Evolutionary conservation across 2,113 vertebrate genomes (phyloP), one percentile per base, ranked within the genome.

Genomic region (Pagrus major): DNA sequence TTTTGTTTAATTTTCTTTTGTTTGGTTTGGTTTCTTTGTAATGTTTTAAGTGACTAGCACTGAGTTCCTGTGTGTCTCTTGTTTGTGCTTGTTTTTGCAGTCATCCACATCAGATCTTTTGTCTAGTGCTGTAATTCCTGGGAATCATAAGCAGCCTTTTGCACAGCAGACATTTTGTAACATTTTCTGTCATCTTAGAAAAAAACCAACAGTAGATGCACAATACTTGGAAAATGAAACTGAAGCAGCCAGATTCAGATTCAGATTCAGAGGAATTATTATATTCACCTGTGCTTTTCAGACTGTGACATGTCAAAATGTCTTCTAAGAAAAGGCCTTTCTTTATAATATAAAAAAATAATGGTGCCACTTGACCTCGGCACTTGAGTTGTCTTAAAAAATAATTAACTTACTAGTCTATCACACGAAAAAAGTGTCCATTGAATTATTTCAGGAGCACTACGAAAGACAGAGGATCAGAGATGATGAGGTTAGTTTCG

Each of bases 381-480:
- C 31, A 47, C 31, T 35, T 51, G 37, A 54, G 55, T 25, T 51
- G 21, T 52, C 31, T 12, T 33, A 35, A n/a, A 16, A 77, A 15
- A 41, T 51, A 9, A 59, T 25, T 7, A 80, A n/a, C 33, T 61
- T 14, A 41, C 15, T 41, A 39, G 51, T 25, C n/a, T 14, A 15
- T 25, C 37, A 31, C 9, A n/a, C 25, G n/a, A 29, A 60, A 64
- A 29, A 67, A 58, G 4, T 39, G 23, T 25, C 27, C 9, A 16
- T 6, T 54, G 52, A 55, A 35, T 44, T 52, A 11, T 78, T 70
- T 65, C 14, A 56, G 15, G 3, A 55, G 54, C 46, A 49, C 54
- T 23, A 7, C 59, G 31, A 33, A 39, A 58, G 60, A 42, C 9
- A 9, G 46, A 80, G 41, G 73, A 83, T 85, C 70, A 71, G 68